Conservation (phyloP, 2,113 vertebrate species). For the Bothrops jararaca region DNA sequence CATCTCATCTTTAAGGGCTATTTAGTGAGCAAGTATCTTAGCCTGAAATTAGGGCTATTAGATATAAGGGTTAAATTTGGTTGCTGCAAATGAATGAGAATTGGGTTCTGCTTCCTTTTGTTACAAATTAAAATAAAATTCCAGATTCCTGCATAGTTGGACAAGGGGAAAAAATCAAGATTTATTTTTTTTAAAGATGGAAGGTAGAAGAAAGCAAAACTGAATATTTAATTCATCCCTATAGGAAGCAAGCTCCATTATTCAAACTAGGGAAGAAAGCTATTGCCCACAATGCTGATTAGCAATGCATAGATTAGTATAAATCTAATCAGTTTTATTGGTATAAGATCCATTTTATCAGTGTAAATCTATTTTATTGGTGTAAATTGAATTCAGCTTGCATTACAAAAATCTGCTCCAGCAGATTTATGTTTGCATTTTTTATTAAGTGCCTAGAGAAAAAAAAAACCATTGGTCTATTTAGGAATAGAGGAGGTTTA, state of each 20-base stretch:
- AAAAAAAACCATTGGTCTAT: not conserved
- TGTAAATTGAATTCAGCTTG: not conserved
- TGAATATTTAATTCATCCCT: not conserved
- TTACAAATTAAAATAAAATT: not conserved
- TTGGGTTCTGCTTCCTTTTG: not conserved
- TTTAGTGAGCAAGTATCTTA: not conserved
- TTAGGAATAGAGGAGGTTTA: not conserved
- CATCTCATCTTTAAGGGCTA: not conserved
- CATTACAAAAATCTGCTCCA: not conserved
- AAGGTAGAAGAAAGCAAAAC: not conserved
- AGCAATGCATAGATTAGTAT: not conserved
- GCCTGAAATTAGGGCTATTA: not conserved
- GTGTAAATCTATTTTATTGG: not conserved
- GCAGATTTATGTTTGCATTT: not conserved
- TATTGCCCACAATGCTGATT: not conserved
- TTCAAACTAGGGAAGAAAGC: not conserved
- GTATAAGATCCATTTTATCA: not conserved
- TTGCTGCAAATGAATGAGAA: not conserved
- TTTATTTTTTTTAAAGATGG: not conserved
- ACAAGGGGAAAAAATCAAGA: not conserved
- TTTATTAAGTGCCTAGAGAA: not conserved
- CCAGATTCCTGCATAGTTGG: not conserved
- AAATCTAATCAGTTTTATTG: not conserved
- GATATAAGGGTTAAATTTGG: not conserved
- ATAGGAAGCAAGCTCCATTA: not conserved